Evolutionary conservation across 2,888 invertebrate genomes (phyloP), one percentile per base, ranked within the genome.

Genomic region (Doris montereyensis): DNA sequence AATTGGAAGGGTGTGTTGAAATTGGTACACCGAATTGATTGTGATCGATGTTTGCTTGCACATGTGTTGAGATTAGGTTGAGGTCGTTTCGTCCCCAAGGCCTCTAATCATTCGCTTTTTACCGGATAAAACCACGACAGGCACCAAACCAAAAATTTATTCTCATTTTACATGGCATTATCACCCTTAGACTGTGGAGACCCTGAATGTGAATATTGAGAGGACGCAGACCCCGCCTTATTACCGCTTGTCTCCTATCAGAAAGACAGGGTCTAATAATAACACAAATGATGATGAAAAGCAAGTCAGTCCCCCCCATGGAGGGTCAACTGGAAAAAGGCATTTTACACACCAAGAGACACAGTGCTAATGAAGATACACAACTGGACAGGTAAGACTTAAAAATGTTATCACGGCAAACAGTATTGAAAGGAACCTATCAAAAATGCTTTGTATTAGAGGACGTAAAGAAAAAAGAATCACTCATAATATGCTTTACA

Each of bases 171-270:
- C 62, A 5, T 5, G n/a, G 2, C 17, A n/a, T n/a, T 2, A 32
- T 24, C 2, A 32, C 32, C 79, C 65, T 21, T 85, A 91, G 89
- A 98, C 97, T 0, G 97, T 98, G 28, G 98, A 98, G 92, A 97
- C 98, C 0, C 93, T 98, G 77, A 97, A 97, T 92, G 97, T 97
- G 91, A 94, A 97, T 84, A 97, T 99, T 85, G 98, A 99, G 92
- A 94, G 99, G 81, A 98, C 97, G 0, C 98, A 99, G 93, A 98
- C 98, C 0, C 98, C 99, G 32, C 99, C 99, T 2, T 99, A 97
- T 93, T 99, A 97, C 92, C 94, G 99, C 58, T 94, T 98, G 87
- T 97, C 97, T 1, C 88, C 86, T 28, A 84, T 89, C 65, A 87
- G 88, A 35, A 90, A 92, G 91, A 34, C 52, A 10, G 52, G 52